phyloP scores from a whole-genome alignment of 2,113 vertebrate species.

The Paramisgurnus dabryanus region DNA sequence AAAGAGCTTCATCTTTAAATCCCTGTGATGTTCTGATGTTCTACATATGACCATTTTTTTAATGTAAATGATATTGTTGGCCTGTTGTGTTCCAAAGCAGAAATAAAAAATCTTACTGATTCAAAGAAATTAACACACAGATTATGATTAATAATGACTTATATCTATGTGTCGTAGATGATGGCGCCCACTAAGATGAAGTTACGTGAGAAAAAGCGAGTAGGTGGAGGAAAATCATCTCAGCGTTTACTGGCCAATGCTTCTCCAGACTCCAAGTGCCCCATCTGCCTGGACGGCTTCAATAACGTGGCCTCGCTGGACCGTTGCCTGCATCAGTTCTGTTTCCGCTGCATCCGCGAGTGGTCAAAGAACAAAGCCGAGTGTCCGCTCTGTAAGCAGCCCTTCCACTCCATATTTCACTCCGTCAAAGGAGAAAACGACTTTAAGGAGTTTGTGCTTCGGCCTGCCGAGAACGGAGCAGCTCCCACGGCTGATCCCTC shows the following conservation, averaged over 20 bases:
- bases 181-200: conserved; percentile 80
- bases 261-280: conserved; percentile 95
- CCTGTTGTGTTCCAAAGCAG: no score
- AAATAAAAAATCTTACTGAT: no score
- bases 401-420: conserved; percentile 93
- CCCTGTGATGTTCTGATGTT: no score
- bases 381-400: conserved; percentile 95
- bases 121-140: no score
- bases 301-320: conserved; percentile 91
- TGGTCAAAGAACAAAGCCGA: conserved; percentile 99
- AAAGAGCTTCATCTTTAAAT: no score
- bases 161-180: conserved; percentile 65
- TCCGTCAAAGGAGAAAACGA: conserved; percentile 91
- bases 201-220: conserved; percentile 71
- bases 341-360: conserved; percentile 93
- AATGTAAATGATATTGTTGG: no score
- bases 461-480: conserved; percentile 67
- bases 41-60: no score
- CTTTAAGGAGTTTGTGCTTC: conserved; percentile 87
- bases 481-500: conserved; percentile 71
- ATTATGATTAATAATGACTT: not conserved
- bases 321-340: conserved; percentile 91
- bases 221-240: conserved; percentile 64
- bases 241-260: conserved; percentile 66
- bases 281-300: conserved; percentile 93